These are phyloP conservation scores for Pterois miles DNA, from an alignment of 2,797 vertebrate genomes.

Conservation along the genomic window DNA sequence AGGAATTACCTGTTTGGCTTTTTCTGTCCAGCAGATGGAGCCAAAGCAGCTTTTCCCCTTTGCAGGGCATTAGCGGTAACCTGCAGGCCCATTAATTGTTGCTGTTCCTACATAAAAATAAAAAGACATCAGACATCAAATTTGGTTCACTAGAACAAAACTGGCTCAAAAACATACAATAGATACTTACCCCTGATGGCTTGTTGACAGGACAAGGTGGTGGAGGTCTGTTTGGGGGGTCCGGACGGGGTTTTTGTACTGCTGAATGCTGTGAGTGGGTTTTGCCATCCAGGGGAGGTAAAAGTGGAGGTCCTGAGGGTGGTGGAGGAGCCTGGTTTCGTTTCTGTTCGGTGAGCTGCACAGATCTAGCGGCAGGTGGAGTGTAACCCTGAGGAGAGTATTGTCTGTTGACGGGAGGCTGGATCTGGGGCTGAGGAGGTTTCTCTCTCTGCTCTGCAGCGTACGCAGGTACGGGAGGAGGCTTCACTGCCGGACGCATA, in stretches of 20 bases:
- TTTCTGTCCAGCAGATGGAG: conserved; percentile 77
- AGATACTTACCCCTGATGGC: conserved; percentile 77
- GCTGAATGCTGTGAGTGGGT: conserved; percentile 2
- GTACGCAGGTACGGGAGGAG: conserved; percentile 72
- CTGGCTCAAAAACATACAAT: not conserved
- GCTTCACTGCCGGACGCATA: conserved; percentile 73
- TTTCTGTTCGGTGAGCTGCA: not conserved
- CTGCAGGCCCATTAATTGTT: conserved; percentile 25
- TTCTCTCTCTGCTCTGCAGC: conserved; percentile 21
- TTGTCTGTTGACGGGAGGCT: conserved; percentile 70
- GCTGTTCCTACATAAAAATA: conserved; percentile 45
- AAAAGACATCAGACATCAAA: not conserved
- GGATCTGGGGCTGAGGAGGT: not conserved
- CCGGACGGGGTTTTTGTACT: conserved; percentile 57
- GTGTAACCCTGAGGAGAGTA: conserved; percentile 63
- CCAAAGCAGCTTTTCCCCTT: conserved; percentile 61
- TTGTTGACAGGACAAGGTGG: conserved; percentile 88
- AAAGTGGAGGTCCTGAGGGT: conserved; percentile 44
- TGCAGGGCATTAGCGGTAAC: conserved; percentile 34
- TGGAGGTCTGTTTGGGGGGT: conserved; percentile 89
- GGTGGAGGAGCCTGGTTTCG: conserved; percentile 46
- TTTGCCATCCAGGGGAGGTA: conserved; percentile 43
- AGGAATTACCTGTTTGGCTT: conserved; percentile 64
- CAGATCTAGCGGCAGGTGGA: conserved; percentile 10
- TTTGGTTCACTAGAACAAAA: not conserved